A percentile compares a stretch with the other conserved stretches of the same genome.
phyloP scores from a whole-genome alignment of 2,888 invertebrate genomes.

The Cinara cedri region DNA sequence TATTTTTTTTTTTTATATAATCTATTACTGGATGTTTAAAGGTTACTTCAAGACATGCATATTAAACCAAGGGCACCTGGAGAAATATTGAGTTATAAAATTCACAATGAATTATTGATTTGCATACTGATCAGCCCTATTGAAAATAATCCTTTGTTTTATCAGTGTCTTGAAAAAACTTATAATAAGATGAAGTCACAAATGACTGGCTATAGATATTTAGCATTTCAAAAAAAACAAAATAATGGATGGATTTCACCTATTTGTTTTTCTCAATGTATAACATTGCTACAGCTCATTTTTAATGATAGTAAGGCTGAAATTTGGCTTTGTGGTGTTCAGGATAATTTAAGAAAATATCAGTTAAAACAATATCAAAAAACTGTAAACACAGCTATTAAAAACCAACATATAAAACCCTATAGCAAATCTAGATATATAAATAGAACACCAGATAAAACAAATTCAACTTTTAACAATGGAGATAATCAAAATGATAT shows the following conservation, averaged over 20 bases:
- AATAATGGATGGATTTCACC: neutral
- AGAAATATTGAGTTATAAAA: conserved; percentile 4
- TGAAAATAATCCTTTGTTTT: neutral
- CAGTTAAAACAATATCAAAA: too few species aligned
- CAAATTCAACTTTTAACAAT: too few species aligned
- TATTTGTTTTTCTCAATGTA: neutral
- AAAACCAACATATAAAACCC: too few species aligned
- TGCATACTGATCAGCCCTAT: conserved; percentile 30
- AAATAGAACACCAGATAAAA: too few species aligned
- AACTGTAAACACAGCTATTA: too few species aligned
- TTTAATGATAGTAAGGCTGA: conserved; percentile 7
- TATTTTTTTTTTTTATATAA: too few species aligned
- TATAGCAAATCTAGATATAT: too few species aligned
- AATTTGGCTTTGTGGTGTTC: conserved; percentile 43
- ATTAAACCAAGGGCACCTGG: conserved; percentile 31
- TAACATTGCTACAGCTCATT: neutral
- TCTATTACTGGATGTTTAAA: neutral
- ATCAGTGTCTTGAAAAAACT: conserved; percentile 1
- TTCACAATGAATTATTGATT: conserved; percentile 20
- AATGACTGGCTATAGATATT: conserved; percentile 30
- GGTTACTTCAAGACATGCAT: conserved; percentile 36
- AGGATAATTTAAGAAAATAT: too few species aligned
- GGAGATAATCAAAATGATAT: too few species aligned
- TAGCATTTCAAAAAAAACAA: conserved; percentile 17
- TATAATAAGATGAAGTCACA: conserved; percentile 24